Evolutionary conservation across 2,888 invertebrate species (phyloP), one percentile per base, ranked within the genome.

Genomic region (Apodemia zela): DNA sequence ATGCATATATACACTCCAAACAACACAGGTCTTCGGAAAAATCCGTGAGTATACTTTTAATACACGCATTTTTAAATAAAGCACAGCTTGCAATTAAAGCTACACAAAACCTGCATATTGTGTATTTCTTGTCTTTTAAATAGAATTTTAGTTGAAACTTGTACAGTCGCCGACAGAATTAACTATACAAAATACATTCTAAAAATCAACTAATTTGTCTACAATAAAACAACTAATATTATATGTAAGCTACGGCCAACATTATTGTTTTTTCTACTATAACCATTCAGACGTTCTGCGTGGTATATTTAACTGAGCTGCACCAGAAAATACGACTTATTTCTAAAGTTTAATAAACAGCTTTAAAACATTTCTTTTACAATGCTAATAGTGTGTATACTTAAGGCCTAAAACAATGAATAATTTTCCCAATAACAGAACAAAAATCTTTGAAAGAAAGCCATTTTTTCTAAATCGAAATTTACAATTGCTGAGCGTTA

Each of bases 1-100:
- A 80, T 72, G 80, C 75, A 76, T 78, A 74, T 66, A 63, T 15
- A 69, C 64, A 69, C 69, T 25, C 21, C 25, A 57, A 57, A 57
- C 57, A n/a, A 66, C 62, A 77, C 75, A 85, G 80, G 74, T 75
- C 69, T 68, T 49, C 85, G 87, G 75, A 76, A 85, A 73, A 65
- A 73, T 80, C 72, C 74, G 90, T 90, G 82, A 90, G 90, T 90
- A 89, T 87, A 69, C 75, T 74, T 73, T 66, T 65, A 49, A 66
- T 66, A 66, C 35, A 63, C 69, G 67, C 68, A 58, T 66, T 61
- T 67, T 59, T 47, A 62, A 33, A 21, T 47, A 60, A 47, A 29
- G 63, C 63, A 63, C 63, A 59, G 63, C 63, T 59, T 63, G 57
- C 54, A 13, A 57, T 57, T 57, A 7, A 64, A 66, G 65, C 61